Base-by-base conservation (phyloP, 2,113 vertebrate genomes). In the Amphiprion percula region DNA sequence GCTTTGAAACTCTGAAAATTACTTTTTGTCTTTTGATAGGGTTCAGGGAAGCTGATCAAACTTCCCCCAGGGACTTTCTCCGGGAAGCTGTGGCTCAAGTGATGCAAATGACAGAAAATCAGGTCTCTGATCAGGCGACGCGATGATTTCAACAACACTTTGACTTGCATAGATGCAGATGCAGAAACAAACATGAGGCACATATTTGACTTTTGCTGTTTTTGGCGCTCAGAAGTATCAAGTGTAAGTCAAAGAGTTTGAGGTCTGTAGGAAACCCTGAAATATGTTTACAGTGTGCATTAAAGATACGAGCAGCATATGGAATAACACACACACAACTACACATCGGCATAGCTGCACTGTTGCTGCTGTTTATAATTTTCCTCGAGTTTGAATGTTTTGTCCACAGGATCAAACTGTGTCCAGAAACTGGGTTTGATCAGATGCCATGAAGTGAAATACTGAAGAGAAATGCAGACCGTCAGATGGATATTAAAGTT, bases 91-190 rank as follows among this genome's bases (percentile, higher is more conserved):
- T 1, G 7, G 55, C 50, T 75, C 17, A 58, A 76, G 58, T 9
- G 4, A 90, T 90, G 89, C 75, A 90, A 92, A 92, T 88, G 49
- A 77, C 23, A 65, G 46, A 74, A 76, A 68, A 80, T 86, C 58
- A 77, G 59, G 50, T 49, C 37, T 80, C 10, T 21, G 63, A 74
- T 84, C 77, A 82, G 46, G 39, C n/a, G 66, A 49, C 55, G 53
- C 4, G 66, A 12, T 68, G 77, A 64, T 41, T 82, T 84, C 54
- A 77, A 44, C 46, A 49, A 28, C 52, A 56, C 4, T 19, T 84
- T 41, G 28, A 30, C 5, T 8, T 5, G 5, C 19, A 46, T 46
- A 62, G 24, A 71, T 58, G 56, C 26, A 14, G 47, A 30, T 0
- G 16, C 17, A 50, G 41, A 50, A 10, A 7, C 19, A 53, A 60